These are phyloP conservation scores for Dendrolimus pini DNA, from an alignment of 2,888 invertebrate species.

Conservation along the genomic window DNA sequence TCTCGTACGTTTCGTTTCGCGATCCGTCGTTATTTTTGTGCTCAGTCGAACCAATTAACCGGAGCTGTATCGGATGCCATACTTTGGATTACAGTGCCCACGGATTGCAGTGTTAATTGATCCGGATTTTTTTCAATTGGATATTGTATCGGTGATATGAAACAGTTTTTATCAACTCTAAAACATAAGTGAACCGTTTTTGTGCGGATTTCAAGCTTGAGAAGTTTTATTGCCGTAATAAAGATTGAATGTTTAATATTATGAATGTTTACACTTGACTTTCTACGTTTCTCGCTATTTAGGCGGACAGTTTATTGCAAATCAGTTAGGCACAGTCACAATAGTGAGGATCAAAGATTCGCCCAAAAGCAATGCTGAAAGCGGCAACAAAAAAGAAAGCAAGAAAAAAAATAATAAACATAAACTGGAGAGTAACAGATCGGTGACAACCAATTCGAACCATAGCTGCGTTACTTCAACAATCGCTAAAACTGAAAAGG, in stretches of 20 bases:
- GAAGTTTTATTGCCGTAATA: background rate
- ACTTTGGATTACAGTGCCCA: conserved; percentile 66
- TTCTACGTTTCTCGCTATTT: conserved; percentile 4
- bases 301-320: conserved; percentile 3
- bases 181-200: background rate
- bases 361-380: conserved; percentile 77
- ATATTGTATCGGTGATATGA: conserved; percentile 14
- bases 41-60: conserved; percentile 26
- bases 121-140: conserved; percentile 31
- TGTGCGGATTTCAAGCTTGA: conserved; percentile 1
- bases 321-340: conserved; percentile 65
- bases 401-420: conserved; percentile 79
- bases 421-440: conserved; percentile 68
- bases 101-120: conserved; percentile 65
- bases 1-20: conserved; percentile 28
- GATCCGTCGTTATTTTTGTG: conserved; percentile 57
- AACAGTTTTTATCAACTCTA: conserved; percentile 12
- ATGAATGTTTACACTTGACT: conserved; percentile 9
- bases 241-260: background rate
- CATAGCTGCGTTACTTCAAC: conserved; percentile 36
- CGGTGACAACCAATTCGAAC: conserved; percentile 67
- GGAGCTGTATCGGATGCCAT: conserved; percentile 31
- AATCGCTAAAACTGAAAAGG: conserved; percentile 51
- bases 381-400: conserved; percentile 77
- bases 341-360: conserved; percentile 82